Conservation (phyloP, 92 coral and sea anemone genomes). For the Siderastrea radians region DNA sequence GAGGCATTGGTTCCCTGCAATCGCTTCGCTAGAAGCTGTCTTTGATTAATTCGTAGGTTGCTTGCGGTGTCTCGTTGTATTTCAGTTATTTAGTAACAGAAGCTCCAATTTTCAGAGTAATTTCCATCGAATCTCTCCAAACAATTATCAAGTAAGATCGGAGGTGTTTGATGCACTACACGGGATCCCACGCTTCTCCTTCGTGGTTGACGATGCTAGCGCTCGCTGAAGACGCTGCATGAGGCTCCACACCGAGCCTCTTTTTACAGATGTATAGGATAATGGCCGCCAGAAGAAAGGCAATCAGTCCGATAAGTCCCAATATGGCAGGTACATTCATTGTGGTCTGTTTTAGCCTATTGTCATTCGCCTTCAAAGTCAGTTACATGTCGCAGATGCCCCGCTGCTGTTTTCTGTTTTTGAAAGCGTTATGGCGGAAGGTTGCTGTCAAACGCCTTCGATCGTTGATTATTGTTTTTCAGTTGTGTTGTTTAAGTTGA, state of each 20-base stretch:
- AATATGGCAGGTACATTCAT: constrained; percentile 51
- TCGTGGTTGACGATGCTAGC: constrained; percentile 12
- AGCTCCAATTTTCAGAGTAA: not conserved
- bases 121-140: not conserved
- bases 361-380: not conserved
- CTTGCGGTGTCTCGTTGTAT: too few species aligned
- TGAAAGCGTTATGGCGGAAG: not conserved
- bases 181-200: constrained; percentile 20
- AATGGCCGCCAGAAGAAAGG: constrained; percentile 39
- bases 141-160: too few species aligned
- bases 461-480: not conserved
- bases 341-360: not conserved
- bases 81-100: too few species aligned
- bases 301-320: constrained; percentile 31
- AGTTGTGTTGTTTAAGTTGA: not conserved
- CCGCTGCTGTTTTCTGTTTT: not conserved
- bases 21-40: too few species aligned
- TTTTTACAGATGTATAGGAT: constrained; percentile 36
- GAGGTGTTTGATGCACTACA: not conserved
- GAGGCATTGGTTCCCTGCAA: too few species aligned
- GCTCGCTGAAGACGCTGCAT: constrained; percentile 13
- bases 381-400: not conserved
- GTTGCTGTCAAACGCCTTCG: not conserved
- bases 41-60: too few species aligned
- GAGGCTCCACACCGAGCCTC: constrained; percentile 36